Evolutionary conservation across 2,888 invertebrate species (phyloP).

Genomic region (Drosophila maculinotata): DNA sequence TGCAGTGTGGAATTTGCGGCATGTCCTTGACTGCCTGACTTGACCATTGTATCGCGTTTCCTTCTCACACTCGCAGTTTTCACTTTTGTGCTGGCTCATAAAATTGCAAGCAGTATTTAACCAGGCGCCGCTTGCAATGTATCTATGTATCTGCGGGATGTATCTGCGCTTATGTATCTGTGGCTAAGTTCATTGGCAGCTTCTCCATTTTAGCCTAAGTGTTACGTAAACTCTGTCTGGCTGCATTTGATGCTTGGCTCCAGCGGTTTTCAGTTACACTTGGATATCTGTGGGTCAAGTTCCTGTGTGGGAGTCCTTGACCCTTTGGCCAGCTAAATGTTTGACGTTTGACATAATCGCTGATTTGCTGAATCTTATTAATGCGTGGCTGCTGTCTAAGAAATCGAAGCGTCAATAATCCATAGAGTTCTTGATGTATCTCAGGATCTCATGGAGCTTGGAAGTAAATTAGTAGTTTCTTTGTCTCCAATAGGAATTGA

Average conservation of each 20-base stretch:
- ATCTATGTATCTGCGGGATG: constrained; percentile 23
- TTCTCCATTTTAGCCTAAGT: constrained; percentile 33
- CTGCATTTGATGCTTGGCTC: constrained; percentile 28
- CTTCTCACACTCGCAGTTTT: constrained; percentile 52
- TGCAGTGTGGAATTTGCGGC: constrained; percentile 59
- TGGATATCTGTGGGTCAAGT: constrained; percentile 19
- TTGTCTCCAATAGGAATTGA: no score
- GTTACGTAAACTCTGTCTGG: constrained; percentile 71
- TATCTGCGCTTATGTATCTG: constrained; percentile 11
- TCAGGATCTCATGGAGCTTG: no score
- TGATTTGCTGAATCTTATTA: constrained; percentile 26
- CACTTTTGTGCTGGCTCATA: constrained; percentile 71
- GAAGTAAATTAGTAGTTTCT: no score
- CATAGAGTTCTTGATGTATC: no score
- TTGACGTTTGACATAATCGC: constrained; percentile 42
- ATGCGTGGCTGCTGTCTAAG: constrained; percentile 16
- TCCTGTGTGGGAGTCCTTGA: constrained; percentile 29
- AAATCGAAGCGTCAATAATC: no score
- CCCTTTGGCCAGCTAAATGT: constrained; percentile 33
- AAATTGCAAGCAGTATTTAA: constrained; percentile 66
- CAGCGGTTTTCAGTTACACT: constrained; percentile 50
- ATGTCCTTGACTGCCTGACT: constrained; percentile 73
- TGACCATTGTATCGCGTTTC: constrained; percentile 67
- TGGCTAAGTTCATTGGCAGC: constrained; percentile 62
- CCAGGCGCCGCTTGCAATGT: constrained; percentile 30